Evolutionary conservation across 2,797 vertebrate genomes (phyloP).

Genomic region (Cyprinodon diabolis): DNA sequence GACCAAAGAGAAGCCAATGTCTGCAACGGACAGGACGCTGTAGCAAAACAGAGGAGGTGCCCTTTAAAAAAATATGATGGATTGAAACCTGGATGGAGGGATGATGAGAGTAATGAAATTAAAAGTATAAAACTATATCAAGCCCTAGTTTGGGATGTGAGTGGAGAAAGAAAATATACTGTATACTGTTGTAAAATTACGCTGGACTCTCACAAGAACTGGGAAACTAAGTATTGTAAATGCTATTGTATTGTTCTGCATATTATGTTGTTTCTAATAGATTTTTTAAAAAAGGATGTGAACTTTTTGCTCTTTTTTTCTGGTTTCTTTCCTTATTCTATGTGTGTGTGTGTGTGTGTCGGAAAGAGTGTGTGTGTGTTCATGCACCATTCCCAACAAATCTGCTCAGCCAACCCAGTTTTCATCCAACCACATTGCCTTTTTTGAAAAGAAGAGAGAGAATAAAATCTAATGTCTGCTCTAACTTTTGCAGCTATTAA

Average conservation of each 20-base stretch:
- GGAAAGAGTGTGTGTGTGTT: slow-evolving; percentile 85
- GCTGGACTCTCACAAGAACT: slow-evolving; percentile 96
- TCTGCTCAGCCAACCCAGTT: slow-evolving; percentile 85
- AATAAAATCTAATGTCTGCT: slow-evolving; percentile 76
- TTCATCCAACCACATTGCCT: slow-evolving; percentile 86
- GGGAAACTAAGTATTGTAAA: slow-evolving; percentile 99
- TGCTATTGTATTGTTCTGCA: slow-evolving; percentile 99
- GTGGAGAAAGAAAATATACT: slow-evolving; percentile 88
- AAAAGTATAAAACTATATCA: slow-evolving; percentile 84
- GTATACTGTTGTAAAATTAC: slow-evolving; percentile 92
- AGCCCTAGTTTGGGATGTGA: slow-evolving; percentile 85
- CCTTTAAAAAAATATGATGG: slow-evolving; percentile 78
- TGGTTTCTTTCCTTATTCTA: slow-evolving; percentile 94
- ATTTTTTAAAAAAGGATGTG: slow-evolving; percentile 95
- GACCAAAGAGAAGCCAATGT: slow-evolving; percentile 90
- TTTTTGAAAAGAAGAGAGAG: slow-evolving; percentile 73
- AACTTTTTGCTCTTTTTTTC: slow-evolving; percentile 87
- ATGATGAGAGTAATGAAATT: slow-evolving; percentile 66
- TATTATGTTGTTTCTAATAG: slow-evolving; percentile 99
- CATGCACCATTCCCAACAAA: slow-evolving; percentile 92
- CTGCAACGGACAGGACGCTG: slow-evolving; percentile 89
- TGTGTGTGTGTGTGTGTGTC: slow-evolving; percentile 74
- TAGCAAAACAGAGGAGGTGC: slow-evolving; percentile 85
- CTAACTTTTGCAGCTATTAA: slow-evolving; percentile 83
- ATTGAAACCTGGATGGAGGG: slow-evolving; percentile 66